A percentile compares a stretch with the other conserved stretches of the same genome.
Conservation (phyloP, 2,797 vertebrate genomes). For the Ceyx erithaca region DNA sequence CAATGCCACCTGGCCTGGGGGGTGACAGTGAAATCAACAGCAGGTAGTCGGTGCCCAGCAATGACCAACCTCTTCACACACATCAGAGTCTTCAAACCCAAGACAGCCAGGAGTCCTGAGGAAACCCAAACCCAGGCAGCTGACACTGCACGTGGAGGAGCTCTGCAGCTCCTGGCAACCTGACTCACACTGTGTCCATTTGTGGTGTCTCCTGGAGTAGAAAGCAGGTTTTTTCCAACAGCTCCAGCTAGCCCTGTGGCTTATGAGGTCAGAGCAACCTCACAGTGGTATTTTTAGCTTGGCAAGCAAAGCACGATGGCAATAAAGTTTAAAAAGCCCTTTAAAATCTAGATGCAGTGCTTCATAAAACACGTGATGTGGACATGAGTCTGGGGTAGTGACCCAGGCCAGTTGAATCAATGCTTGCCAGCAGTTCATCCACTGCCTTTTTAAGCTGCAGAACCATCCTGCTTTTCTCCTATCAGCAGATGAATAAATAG, state of each 20-base stretch:
- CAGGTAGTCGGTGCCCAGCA: neutral
- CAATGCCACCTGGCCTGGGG: neutral
- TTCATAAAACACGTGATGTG: neutral
- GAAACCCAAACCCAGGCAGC: neutral
- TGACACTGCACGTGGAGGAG: neutral
- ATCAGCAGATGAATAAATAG: neutral
- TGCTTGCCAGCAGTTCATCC: neutral
- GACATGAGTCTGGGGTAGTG: accelerated
- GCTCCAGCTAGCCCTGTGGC: neutral
- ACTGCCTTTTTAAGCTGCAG: neutral
- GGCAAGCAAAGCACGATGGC: neutral
- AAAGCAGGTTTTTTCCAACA: neutral
- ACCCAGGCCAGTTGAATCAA: neutral
- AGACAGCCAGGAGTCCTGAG: neutral
- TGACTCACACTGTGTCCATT: neutral
- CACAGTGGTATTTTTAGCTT: slow-evolving; percentile 35
- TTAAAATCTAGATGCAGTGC: neutral
- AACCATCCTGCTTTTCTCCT: neutral
- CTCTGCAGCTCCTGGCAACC: neutral
- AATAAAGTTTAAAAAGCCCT: slow-evolving; percentile 17
- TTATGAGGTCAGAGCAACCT: slow-evolving; percentile 53
- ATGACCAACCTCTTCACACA: neutral
- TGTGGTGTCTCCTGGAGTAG: neutral
- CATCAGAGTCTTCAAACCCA: neutral
- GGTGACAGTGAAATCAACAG: neutral